These are phyloP conservation scores for Cyprinella venusta DNA, from an alignment of 2,797 vertebrate species.

Conservation along the genomic window DNA sequence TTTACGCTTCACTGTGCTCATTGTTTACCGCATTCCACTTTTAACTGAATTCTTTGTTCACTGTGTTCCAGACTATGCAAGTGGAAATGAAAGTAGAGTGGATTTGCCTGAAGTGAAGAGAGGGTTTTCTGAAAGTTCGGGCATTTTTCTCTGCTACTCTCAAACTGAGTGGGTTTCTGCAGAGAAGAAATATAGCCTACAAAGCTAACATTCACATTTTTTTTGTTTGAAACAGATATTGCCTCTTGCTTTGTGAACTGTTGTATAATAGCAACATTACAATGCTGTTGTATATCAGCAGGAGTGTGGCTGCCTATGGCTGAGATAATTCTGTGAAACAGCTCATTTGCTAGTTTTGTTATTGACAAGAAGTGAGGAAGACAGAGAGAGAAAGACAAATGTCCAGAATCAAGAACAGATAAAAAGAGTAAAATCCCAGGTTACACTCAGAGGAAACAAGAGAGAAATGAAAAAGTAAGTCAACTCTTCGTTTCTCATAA, in stretches of 20 bases:
- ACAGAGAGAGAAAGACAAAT: background rate
- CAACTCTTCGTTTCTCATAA: background rate
- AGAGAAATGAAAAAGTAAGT: too few relatives aligned
- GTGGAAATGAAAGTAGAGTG: background rate
- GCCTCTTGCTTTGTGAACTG: background rate
- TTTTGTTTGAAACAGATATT: background rate
- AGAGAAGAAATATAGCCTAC: background rate
- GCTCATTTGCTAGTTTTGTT: background rate
- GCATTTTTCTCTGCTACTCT: background rate
- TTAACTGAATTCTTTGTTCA: background rate
- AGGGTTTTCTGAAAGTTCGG: background rate
- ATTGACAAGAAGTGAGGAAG: background rate
- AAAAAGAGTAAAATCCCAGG: background rate
- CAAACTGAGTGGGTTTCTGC: background rate
- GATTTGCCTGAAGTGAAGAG: background rate
- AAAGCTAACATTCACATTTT: background rate
- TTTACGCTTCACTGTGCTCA: background rate
- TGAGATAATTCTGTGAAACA: background rate
- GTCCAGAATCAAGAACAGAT: background rate
- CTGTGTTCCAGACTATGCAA: background rate
- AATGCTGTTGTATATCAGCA: background rate
- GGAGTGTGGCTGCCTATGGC: too few relatives aligned
- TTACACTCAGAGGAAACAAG: background rate
- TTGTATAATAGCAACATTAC: background rate
- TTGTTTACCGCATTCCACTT: background rate